Conservation (phyloP, 2,113 vertebrate genomes). For the Ivindomyrus marchei region DNA sequence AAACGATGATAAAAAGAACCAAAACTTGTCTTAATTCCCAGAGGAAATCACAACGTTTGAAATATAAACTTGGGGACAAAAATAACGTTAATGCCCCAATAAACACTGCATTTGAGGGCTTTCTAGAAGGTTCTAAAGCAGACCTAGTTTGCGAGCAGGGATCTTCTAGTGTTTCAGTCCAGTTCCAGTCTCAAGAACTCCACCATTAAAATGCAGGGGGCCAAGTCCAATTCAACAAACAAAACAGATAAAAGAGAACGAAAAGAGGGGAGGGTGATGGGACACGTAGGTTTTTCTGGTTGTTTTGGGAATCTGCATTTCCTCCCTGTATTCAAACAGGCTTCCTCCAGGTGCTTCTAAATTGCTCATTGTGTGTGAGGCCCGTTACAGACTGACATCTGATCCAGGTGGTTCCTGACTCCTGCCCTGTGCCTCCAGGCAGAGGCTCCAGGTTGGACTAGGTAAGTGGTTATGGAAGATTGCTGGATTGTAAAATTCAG, state of each 20-base stretch:
- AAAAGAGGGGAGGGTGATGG: not conserved
- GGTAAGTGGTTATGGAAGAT: not conserved
- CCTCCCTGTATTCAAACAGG: not conserved
- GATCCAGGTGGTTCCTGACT: not conserved
- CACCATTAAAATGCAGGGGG: not conserved
- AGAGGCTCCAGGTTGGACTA: not conserved
- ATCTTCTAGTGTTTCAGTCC: not conserved
- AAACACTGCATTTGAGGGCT: not conserved
- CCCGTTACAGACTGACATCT: not conserved
- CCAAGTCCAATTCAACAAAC: not conserved
- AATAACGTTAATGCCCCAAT: not conserved
- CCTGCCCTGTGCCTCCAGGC: not conserved
- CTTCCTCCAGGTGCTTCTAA: not conserved
- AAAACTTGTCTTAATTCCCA: not conserved
- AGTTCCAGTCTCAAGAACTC: not conserved
- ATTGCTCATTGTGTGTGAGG: not conserved
- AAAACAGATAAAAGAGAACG: not conserved
- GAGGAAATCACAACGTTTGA: not conserved
- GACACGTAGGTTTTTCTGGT: not conserved
- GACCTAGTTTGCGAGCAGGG: not conserved
- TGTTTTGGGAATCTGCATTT: not conserved
- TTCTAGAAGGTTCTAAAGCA: not conserved
- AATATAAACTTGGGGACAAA: not conserved
- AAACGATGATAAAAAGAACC: not conserved
- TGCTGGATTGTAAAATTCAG: no score